Conservation (phyloP, 2,113 vertebrate genomes). For the Clupea harengus region DNA sequence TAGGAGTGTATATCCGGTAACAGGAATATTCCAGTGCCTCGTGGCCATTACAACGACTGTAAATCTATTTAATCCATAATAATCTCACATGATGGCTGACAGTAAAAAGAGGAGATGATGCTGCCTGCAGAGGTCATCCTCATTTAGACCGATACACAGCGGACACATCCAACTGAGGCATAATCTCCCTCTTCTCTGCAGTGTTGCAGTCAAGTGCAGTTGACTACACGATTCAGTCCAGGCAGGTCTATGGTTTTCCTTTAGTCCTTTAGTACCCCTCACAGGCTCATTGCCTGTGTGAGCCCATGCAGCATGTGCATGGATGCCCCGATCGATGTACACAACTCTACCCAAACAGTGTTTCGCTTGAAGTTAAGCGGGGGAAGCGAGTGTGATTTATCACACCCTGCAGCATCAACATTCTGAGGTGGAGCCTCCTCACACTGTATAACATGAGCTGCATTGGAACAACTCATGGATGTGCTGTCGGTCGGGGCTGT, state of each 20-base stretch:
- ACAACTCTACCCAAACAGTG: neutral
- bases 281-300: neutral
- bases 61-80: conserved; percentile 3
- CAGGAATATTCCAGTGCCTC: neutral
- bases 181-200: neutral
- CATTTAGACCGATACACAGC: neutral
- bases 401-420: neutral
- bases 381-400: neutral
- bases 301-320: neutral
- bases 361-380: neutral
- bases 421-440: neutral
- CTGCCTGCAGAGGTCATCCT: neutral
- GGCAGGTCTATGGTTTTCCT: neutral
- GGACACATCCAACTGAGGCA: neutral
- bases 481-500: neutral
- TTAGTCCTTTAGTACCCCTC: neutral
- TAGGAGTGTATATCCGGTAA: neutral
- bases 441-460: neutral
- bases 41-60: neutral
- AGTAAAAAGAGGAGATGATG: neutral
- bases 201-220: neutral
- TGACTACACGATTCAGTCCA: neutral
- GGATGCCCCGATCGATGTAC: neutral
- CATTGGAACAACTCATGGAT: neutral
- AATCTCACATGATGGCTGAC: conserved; percentile 6